These are phyloP conservation scores for Drosophila dives DNA, from an alignment of 2,888 invertebrate genomes.

Conservation along the genomic window DNA sequence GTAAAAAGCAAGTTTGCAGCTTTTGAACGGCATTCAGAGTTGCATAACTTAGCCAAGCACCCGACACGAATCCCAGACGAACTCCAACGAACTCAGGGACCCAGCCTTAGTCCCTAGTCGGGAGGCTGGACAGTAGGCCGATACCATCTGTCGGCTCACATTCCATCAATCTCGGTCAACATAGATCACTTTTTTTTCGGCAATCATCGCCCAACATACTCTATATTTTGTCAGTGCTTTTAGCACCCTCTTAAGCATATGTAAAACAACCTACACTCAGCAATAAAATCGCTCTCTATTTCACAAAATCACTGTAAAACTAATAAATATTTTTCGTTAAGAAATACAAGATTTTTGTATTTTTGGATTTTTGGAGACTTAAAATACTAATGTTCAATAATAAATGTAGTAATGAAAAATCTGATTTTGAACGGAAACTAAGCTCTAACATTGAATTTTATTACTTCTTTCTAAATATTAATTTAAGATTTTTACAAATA, in stretches of 20 bases:
- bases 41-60: slow-evolving; percentile 48
- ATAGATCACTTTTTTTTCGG: slow-evolving; percentile 16
- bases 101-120: slow-evolving; percentile 11
- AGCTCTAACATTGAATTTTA: background rate
- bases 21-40: slow-evolving; percentile 39
- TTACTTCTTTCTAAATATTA: background rate
- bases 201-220: slow-evolving; percentile 8
- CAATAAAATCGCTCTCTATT: background rate
- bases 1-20: slow-evolving; percentile 55
- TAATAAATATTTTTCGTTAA: background rate
- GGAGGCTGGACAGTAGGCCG: slow-evolving; percentile 19
- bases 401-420: background rate
- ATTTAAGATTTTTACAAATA: background rate
- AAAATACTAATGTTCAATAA: background rate
- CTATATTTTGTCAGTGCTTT: slow-evolving; percentile 49
- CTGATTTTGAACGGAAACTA: background rate
- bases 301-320: background rate
- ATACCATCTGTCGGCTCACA: slow-evolving; percentile 54
- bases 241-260: slow-evolving; percentile 29
- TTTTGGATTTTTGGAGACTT: background rate
- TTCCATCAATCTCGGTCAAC: slow-evolving; percentile 68
- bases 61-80: slow-evolving; percentile 1
- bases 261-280: background rate
- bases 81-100: slow-evolving; percentile 3
- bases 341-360: too few relatives aligned